These are phyloP conservation scores for Albula goreensis DNA, from an alignment of 2,113 vertebrate genomes.

Conservation along the genomic window DNA sequence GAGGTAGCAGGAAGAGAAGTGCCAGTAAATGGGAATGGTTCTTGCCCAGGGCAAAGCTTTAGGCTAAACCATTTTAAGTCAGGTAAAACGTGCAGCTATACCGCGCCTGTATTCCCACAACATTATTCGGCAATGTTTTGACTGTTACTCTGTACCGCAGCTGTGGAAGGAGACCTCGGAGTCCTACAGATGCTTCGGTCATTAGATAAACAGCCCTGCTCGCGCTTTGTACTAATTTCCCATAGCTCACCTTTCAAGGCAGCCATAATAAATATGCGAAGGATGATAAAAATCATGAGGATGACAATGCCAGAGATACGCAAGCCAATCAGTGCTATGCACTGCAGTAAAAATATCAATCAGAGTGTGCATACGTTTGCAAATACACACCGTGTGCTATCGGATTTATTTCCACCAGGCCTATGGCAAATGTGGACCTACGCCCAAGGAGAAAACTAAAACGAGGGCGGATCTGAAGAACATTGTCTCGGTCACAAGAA, in stretches of 20 bases:
- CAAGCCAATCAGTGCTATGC: neutral
- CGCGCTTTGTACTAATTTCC: neutral
- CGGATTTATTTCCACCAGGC: neutral
- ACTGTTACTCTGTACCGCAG: slow-evolving; percentile 39
- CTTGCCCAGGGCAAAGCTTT: slow-evolving; percentile 23
- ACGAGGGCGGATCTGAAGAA: neutral
- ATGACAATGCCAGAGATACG: neutral
- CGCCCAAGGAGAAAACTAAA: neutral
- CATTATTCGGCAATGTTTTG: slow-evolving; percentile 41
- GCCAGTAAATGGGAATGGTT: slow-evolving; percentile 17
- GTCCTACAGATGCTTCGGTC: neutral
- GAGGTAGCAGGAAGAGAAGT: slow-evolving; percentile 7
- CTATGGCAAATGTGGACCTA: neutral
- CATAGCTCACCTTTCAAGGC: neutral
- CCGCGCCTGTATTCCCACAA: slow-evolving; percentile 16
- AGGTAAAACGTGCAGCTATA: slow-evolving; percentile 20
- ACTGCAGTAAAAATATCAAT: neutral
- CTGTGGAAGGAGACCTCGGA: slow-evolving; percentile 31
- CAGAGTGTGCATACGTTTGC: neutral
- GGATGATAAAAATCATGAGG: neutral
- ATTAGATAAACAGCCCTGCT: neutral
- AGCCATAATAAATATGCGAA: neutral
- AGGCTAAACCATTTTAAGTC: slow-evolving; percentile 34
- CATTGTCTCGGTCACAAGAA: neutral
- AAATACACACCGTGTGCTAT: neutral